These are phyloP conservation scores for Meiosimyza platycephala DNA, from an alignment of 2,888 invertebrate species.

Conservation along the genomic window DNA sequence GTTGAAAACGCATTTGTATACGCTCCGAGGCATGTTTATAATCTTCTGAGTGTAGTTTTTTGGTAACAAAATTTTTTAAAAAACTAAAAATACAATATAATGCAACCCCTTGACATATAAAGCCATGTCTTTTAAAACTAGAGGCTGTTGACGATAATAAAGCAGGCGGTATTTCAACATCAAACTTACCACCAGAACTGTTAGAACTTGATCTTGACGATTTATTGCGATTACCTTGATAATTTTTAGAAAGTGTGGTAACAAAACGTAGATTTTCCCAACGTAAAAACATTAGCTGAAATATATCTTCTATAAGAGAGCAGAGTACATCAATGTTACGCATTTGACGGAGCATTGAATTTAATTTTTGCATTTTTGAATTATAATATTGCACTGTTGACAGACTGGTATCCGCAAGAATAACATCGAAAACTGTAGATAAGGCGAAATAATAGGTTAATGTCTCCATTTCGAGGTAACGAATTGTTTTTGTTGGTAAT, in stretches of 20 bases:
- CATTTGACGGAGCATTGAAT: constrained; percentile 58
- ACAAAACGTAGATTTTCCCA: constrained; percentile 59
- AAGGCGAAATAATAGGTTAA: constrained; percentile 59
- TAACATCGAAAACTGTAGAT: constrained; percentile 56
- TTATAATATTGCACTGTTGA: constrained; percentile 43
- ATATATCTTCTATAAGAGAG: constrained; percentile 60
- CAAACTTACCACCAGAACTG: constrained; percentile 43
- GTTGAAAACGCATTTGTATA: constrained; percentile 56
- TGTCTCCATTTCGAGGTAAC: constrained; percentile 57
- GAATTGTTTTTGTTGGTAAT: constrained; percentile 49
- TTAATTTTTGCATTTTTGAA: constrained; percentile 53
- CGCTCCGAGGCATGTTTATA: constrained; percentile 56
- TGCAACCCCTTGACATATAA: constrained; percentile 56
- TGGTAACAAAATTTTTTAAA: constrained; percentile 59
- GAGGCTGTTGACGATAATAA: constrained; percentile 7
- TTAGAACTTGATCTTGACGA: constrained; percentile 33
- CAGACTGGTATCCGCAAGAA: constrained; percentile 50
- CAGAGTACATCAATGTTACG: constrained; percentile 56
- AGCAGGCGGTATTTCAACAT: constrained; percentile 32
- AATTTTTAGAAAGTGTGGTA: not conserved
- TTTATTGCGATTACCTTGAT: constrained; percentile 25
- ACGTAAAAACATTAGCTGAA: constrained; percentile 61
- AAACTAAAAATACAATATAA: constrained; percentile 56
- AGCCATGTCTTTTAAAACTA: constrained; percentile 50
- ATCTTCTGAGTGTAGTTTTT: constrained; percentile 62